Conservation (phyloP, 1,140 invertebrate species). For the Trichogramma pretiosum region DNA sequence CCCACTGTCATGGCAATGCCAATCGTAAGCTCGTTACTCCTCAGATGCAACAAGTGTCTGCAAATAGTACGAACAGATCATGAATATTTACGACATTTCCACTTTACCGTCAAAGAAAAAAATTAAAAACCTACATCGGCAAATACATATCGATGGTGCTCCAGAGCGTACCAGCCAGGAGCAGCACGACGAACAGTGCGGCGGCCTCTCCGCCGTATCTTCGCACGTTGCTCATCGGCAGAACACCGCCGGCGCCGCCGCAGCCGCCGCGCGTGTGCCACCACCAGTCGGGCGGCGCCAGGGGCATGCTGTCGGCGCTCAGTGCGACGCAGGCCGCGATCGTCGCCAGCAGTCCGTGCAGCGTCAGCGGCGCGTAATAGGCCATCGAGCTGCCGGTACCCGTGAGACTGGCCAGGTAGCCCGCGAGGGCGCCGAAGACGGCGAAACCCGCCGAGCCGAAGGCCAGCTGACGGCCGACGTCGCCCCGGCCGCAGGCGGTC, state of each 20-base stretch:
- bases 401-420: slow-evolving; percentile 34
- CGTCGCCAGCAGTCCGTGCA: slow-evolving; percentile 54
- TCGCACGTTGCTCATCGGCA: slow-evolving; percentile 64
- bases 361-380: slow-evolving; percentile 47
- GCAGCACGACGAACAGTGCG: slow-evolving; percentile 58
- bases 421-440: slow-evolving; percentile 59
- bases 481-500: slow-evolving; percentile 66
- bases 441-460: slow-evolving; percentile 67
- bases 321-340: slow-evolving; percentile 57
- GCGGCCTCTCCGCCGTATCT: slow-evolving; percentile 62
- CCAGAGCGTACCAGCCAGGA: slow-evolving; percentile 66
- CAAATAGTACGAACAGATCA: too few species aligned
- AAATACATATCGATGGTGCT: slow-evolving; percentile 69
- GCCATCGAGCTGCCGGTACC: slow-evolving; percentile 28
- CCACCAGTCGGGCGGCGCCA: slow-evolving; percentile 73
- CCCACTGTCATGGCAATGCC: slow-evolving; percentile 59
- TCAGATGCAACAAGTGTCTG: slow-evolving; percentile 54
- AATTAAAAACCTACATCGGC: slow-evolving; percentile 52
- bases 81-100: too few species aligned
- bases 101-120: too few species aligned
- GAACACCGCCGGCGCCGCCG: slow-evolving; percentile 61
- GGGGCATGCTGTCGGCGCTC: slow-evolving; percentile 57
- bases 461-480: slow-evolving; percentile 68
- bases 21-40: slow-evolving; percentile 51
- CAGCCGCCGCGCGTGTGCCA: slow-evolving; percentile 71